Percentiles rank a stretch among this genome's conserved stretches.
Evolutionary conservation across 30 jellyfish, hydroid and myxozoan genomes (phyloP).

Genomic region (Hydractinia echinata): DNA sequence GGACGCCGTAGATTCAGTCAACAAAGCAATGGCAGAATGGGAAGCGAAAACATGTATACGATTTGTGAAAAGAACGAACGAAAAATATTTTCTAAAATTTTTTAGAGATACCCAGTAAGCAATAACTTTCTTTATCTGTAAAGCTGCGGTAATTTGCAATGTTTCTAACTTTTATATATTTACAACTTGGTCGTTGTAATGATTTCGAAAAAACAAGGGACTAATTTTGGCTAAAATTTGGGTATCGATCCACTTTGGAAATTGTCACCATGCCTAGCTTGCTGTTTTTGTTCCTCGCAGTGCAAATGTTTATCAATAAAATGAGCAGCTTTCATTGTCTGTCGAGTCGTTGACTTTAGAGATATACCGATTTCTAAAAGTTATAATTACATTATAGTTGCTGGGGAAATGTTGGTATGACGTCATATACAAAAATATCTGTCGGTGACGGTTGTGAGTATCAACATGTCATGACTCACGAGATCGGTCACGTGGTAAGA

Average conservation of each 20-base stretch:
- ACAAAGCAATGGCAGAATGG: slow-evolving; percentile 93
- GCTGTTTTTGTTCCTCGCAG: too few species aligned
- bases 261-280: neutral
- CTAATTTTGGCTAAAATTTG: too few species aligned
- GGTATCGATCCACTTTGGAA: too few species aligned
- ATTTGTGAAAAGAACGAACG: slow-evolving; percentile 67
- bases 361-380: neutral
- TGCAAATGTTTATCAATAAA: too few species aligned
- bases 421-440: slow-evolving; percentile 64
- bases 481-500: slow-evolving; percentile 84
- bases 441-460: slow-evolving; percentile 81
- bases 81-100: slow-evolving; percentile 58
- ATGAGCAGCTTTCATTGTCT: neutral
- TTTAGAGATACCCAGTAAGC: slow-evolving; percentile 75
- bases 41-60: slow-evolving; percentile 83
- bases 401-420: slow-evolving; percentile 89
- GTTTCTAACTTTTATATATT: too few species aligned
- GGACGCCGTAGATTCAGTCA: slow-evolving; percentile 62
- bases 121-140: too few species aligned
- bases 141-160: too few species aligned
- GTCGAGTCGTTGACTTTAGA: neutral
- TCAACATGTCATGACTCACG: slow-evolving; percentile 86
- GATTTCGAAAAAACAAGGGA: too few species aligned
- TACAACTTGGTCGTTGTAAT: too few species aligned
- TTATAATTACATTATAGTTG: slow-evolving; percentile 39